Evolutionary conservation across 2,113 vertebrate species (phyloP), one percentile per base, ranked within the genome.

Genomic region (Zeus faber): DNA sequence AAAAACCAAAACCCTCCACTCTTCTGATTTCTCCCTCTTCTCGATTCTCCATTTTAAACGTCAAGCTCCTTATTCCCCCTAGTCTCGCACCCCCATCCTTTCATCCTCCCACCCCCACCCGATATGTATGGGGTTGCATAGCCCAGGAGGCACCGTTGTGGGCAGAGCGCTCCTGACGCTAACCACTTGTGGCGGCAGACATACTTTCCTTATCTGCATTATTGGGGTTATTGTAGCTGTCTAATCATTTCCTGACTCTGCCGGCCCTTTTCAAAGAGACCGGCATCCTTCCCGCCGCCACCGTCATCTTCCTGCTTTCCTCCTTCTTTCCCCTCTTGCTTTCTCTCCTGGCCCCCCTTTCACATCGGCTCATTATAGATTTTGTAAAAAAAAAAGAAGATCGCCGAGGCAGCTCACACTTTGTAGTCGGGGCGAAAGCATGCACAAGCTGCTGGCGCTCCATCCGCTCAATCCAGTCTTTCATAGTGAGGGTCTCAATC

Each of bases 241-340:
- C 65, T 85, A 88, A 90, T 84, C 70, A 65, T 72, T 81, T 84
- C 84, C 85, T 79, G 77, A 77, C 52, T 65, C 39, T 58, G 55
- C 43, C 65, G 65, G 45, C 6, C 14, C n/a, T 46, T 67, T 75
- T 79, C 72, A 79, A 68, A 79, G 52, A 17, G 50, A 59, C 47
- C 39, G 27, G 4, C 27, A 29, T 43, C 22, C 9, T 40, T 39
- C 48, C 49, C 53, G 37, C 58, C 49, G 54, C 67, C 41, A 31
- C 39, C 33, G 58, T 69, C 72, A 66, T 62, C 62, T 78, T 66
- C 62, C 66, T 3, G 27, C 37, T 41, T 41, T 1, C 4, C 21
- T 40, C 14, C 16, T 25, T 54, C 51, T 20, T 25, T 6, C 23
- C 40, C 39, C 10, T 39, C 26, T 11, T 31, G 7, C 29, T 31